Conservation (phyloP, 2,113 vertebrate species). For the Candoia aspera region DNA sequence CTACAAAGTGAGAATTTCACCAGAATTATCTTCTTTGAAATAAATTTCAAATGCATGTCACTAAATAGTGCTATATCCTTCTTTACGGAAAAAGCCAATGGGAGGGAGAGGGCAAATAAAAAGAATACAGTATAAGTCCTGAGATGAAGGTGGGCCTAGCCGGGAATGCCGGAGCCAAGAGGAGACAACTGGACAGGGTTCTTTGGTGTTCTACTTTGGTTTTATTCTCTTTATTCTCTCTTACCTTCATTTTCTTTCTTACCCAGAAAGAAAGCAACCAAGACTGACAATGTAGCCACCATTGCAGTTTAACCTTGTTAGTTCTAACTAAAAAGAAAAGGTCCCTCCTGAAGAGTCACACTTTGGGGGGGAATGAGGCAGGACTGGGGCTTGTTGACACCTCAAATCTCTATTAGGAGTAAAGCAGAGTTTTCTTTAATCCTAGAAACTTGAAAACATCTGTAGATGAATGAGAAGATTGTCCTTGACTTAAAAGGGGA, state of each 20-base stretch:
- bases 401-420: neutral
- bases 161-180: neutral
- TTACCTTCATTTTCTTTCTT: neutral
- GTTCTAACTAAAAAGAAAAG: neutral
- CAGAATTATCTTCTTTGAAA: neutral
- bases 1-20: neutral
- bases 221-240: neutral
- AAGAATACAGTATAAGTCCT: neutral
- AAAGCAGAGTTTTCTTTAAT: neutral
- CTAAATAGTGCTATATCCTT: neutral
- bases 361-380: neutral
- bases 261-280: neutral
- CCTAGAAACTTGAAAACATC: neutral
- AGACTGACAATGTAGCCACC: neutral
- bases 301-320: neutral
- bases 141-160: neutral
- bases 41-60: neutral
- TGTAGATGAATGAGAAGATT: neutral
- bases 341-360: neutral
- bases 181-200: neutral
- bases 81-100: neutral
- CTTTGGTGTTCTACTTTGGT: neutral
- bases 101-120: neutral
- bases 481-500: neutral
- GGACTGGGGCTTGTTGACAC: neutral